These are phyloP conservation scores for Coracopsis vasa DNA, from an alignment of 2,113 vertebrate species.

Conservation along the genomic window DNA sequence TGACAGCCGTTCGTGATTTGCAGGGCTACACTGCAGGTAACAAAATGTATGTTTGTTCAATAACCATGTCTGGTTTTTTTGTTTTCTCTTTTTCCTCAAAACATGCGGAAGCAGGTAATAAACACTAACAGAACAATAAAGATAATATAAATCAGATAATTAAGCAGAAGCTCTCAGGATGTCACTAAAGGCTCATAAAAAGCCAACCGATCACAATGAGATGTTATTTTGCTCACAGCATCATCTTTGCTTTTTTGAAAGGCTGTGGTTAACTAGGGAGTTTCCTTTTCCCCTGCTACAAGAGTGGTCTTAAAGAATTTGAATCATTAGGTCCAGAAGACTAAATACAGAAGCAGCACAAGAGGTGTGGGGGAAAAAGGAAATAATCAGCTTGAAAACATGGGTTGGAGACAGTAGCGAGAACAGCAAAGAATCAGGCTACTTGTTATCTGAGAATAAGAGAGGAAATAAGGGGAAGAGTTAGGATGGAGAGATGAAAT, in stretches of 20 bases:
- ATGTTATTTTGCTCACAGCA: not conserved
- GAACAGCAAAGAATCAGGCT: not conserved
- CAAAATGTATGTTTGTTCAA: not conserved
- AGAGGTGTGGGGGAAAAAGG: not conserved
- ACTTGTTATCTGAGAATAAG: not conserved
- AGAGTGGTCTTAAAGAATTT: not conserved
- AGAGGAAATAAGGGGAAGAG: not conserved
- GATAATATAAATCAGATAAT: not conserved
- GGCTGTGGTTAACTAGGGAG: not conserved
- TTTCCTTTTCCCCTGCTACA: not conserved
- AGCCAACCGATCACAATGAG: not conserved
- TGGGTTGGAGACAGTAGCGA: rapidly evolving
- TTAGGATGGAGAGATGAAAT: not conserved
- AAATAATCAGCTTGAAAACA: not conserved
- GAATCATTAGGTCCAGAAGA: not conserved
- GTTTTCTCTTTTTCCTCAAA: not conserved
- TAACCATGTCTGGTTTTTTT: not conserved
- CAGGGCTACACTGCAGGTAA: not conserved
- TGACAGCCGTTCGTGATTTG: not conserved
- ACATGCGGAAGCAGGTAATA: not conserved
- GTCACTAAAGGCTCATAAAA: not conserved
- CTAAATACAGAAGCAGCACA: not conserved
- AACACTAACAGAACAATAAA: not conserved
- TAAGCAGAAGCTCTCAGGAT: not conserved
- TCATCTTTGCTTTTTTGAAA: not conserved